These are phyloP conservation scores for Callipepla californica DNA, from an alignment of 2,113 vertebrate genomes.

Conservation along the genomic window DNA sequence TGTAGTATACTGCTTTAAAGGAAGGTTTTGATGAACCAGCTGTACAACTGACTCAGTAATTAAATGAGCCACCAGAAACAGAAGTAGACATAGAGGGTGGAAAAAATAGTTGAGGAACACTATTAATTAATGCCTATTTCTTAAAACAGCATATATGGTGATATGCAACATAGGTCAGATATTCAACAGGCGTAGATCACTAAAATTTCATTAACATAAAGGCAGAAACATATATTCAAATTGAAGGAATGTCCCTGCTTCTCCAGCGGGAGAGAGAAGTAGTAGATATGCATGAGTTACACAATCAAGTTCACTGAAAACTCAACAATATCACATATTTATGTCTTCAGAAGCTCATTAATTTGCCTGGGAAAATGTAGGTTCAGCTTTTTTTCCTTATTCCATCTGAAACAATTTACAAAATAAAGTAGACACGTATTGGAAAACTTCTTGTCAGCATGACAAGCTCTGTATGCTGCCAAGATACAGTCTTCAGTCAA, in stretches of 20 bases:
- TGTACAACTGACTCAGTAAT: background rate
- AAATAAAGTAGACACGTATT: constrained; percentile 11
- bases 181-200: background rate
- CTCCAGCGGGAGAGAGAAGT: background rate
- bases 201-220: background rate
- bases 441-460: constrained; percentile 13
- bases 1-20: background rate
- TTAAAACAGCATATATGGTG: background rate
- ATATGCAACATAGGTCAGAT: background rate
- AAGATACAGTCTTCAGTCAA: background rate
- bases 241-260: background rate
- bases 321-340: background rate
- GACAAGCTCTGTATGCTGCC: background rate
- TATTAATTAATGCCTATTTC: background rate
- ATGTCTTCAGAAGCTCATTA: background rate
- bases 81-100: background rate
- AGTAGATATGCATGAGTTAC: background rate
- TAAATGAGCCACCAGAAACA: background rate
- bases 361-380: background rate
- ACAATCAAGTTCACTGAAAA: background rate
- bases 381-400: constrained; percentile 2
- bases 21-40: background rate
- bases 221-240: background rate
- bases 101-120: background rate
- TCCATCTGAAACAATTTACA: constrained; percentile 22